Evolutionary conservation across 2,113 vertebrate genomes (phyloP).

Genomic region (Callorhinus ursinus): DNA sequence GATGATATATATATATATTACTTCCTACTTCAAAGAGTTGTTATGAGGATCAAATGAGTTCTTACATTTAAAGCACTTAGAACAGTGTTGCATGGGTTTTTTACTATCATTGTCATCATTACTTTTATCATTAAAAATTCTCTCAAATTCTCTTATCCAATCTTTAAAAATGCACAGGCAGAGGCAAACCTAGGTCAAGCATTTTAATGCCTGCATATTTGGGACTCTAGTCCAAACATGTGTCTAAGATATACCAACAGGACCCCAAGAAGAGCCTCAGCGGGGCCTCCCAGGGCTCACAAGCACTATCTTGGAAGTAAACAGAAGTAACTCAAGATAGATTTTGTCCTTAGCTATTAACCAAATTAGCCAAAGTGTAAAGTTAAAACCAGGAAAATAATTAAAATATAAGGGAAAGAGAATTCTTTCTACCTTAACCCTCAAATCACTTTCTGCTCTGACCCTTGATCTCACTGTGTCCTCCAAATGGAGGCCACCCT

Average conservation of each 20-base stretch:
- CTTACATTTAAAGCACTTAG: background rate
- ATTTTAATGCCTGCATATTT: background rate
- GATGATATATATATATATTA: background rate
- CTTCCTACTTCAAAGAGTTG: background rate
- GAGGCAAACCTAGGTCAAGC: background rate
- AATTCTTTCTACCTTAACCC: background rate
- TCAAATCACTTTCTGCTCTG: background rate
- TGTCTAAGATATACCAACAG: background rate
- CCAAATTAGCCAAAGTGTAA: background rate
- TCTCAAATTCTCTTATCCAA: background rate
- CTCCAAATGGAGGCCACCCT: background rate
- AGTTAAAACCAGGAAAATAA: background rate
- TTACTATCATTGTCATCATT: background rate
- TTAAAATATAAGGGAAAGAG: background rate
- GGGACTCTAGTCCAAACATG: background rate
- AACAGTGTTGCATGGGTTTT: background rate
- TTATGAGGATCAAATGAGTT: background rate
- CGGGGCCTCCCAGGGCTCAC: background rate
- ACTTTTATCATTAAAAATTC: background rate
- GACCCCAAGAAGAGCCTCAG: too few relatives aligned
- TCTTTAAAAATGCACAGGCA: background rate
- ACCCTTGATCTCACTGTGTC: background rate
- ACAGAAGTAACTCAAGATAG: background rate
- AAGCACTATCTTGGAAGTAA: background rate
- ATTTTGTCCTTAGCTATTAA: constrained; percentile 8